Evolutionary conservation across 2,888 invertebrate genomes (phyloP), one percentile per base, ranked within the genome.

Genomic region (Ennomos quercinarius): DNA sequence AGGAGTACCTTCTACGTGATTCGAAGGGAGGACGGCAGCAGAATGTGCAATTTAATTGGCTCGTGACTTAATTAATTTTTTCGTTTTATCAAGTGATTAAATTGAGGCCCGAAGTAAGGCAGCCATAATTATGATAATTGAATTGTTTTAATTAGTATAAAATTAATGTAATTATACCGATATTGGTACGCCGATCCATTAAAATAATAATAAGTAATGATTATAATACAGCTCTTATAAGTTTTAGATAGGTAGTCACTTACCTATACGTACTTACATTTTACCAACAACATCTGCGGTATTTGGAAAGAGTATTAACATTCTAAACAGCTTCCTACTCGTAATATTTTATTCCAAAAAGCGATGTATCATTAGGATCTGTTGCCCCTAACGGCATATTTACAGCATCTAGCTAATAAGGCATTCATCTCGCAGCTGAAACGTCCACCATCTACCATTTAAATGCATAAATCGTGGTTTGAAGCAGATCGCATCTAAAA

Each of bases 391-490:
- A 51, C 51, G 51, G 51, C 37, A 36, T 27, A 51, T 37, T 43
- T 40, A 49, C 59, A 51, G 48, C 37, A 50, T 44, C 58, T 45
- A 13, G 38, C 56, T 63, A 45, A 53, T 63, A 41, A 57, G 41
- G 52, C 44, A 55, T 55, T 52, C 61, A 44, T 13, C 44, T 52
- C 58, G 48, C 57, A 62, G 12, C 54, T 38, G 43, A 10, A 43
- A 13, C 46, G 35, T 49, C 49, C 34, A n/a, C 35, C 27, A 35
- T 39, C 42, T 45, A 37, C 52, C 58, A 43, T 55, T 62, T 63
- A 56, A 69, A 69, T 70, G 69, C 67, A 70, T 64, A 67, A 66
- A 66, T 70, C 67, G 70, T 68, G 70, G 52, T 61, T 53, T 43
- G 54, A 52, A 47, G 38, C 49, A 58, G 70, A 68, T 70, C 64